Percentiles rank a stretch among this genome's conserved stretches.
Conservation (phyloP, 2,888 invertebrate genomes). For the Bombylius discolor region DNA sequence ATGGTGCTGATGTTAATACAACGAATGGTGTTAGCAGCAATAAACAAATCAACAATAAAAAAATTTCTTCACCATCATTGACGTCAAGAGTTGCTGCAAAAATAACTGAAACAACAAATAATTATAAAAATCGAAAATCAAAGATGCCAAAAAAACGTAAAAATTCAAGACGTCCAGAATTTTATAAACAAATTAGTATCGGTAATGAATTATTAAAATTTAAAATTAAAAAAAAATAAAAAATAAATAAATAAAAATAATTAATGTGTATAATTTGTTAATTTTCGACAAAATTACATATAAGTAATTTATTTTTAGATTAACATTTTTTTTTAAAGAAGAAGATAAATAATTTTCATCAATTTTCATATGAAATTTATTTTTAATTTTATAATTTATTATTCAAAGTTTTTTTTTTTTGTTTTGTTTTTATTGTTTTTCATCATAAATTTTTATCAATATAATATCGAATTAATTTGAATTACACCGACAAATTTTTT, state of each 20-base stretch:
- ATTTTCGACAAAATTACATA: no score
- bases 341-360: no score
- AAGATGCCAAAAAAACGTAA: conserved; percentile 24
- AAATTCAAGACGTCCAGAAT: conserved; percentile 21
- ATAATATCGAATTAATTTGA: no score
- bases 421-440: no score
- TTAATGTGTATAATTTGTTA: no score
- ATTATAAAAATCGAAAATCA: conserved; percentile 26
- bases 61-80: conserved; percentile 25
- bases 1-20: conserved; percentile 7
- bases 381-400: background rate
- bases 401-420: background rate
- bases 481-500: no score
- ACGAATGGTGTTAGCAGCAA: conserved; percentile 8
- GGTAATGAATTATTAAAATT: conserved; percentile 20
- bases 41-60: conserved; percentile 9
- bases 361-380: no score
- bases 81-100: conserved; percentile 32
- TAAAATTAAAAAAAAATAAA: no score
- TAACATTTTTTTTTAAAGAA: no score
- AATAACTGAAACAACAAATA: conserved; percentile 28
- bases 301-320: no score
- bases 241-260: no score
- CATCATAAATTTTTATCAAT: no score
- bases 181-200: conserved; percentile 29